Evolutionary conservation across 2,797 vertebrate species (phyloP).

Genomic region (Gorsachius magnificus): DNA sequence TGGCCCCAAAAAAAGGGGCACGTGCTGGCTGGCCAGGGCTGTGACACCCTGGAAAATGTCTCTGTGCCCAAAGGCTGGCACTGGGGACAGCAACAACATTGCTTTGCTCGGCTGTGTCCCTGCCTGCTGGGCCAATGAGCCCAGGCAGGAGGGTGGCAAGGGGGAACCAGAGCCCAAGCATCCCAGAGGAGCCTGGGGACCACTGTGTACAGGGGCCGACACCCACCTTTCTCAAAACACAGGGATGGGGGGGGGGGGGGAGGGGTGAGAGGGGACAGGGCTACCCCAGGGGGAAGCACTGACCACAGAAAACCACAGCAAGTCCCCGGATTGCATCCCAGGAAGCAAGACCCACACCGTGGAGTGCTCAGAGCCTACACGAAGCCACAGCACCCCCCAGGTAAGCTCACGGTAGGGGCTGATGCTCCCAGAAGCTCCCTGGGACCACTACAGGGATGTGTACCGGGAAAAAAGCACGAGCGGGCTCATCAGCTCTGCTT

Average conservation of each 20-base stretch:
- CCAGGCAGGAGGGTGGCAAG: not conserved
- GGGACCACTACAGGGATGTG: not conserved
- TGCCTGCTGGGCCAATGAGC: not conserved
- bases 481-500: not conserved
- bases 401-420: not conserved
- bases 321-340: not conserved
- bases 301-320: not conserved
- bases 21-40: rapidly evolving
- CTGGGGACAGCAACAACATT: not conserved
- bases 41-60: not conserved
- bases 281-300: rapidly evolving
- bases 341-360: rapidly evolving
- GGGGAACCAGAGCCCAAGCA: not conserved
- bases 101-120: not conserved
- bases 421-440: not conserved
- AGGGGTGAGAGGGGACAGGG: too few species aligned
- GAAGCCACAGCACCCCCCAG: rapidly evolving
- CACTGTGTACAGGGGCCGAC: rapidly evolving
- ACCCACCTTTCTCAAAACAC: not conserved
- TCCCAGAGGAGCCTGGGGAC: rapidly evolving
- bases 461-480: not conserved
- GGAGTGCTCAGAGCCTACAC: not conserved
- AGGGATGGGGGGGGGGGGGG: too few species aligned
- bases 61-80: not conserved
- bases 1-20: not conserved